These are phyloP conservation scores for Zygothrica quintamaculata DNA, from an alignment of 2,888 invertebrate genomes.

Conservation along the genomic window DNA sequence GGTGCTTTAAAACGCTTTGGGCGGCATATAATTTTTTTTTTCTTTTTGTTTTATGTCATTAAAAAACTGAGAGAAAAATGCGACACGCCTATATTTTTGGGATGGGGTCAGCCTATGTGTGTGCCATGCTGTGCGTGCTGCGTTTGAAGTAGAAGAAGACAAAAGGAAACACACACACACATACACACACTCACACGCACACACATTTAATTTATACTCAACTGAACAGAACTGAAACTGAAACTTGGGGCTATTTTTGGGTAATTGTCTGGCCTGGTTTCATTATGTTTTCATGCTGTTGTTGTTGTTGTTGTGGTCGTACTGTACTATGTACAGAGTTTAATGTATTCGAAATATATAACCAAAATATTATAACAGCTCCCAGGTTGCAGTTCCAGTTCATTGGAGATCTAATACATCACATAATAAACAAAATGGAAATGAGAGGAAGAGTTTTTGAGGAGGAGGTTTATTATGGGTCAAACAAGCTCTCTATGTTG, in stretches of 20 bases:
- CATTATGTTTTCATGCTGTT: no score
- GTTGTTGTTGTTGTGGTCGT: conserved; percentile 58
- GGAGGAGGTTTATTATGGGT: conserved; percentile 62
- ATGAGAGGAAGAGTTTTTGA: not conserved
- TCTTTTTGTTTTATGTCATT: conserved; percentile 1
- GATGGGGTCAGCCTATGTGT: no score
- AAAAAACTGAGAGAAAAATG: conserved; percentile 17
- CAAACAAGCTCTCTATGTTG: conserved; percentile 51
- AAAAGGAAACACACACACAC: no score
- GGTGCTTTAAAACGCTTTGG: conserved; percentile 17
- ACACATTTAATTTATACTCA: conserved; percentile 15
- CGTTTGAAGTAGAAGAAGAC: conserved; percentile 1
- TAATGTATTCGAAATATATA: conserved; percentile 24
- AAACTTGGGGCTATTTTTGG: conserved; percentile 52
- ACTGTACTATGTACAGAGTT: conserved; percentile 16
- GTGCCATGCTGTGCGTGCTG: not conserved
- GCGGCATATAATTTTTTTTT: conserved; percentile 16
- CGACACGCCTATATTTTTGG: conserved; percentile 40
- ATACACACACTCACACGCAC: no score
- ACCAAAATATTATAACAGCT: conserved; percentile 10
- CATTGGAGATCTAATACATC: conserved; percentile 53
- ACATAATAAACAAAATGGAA: no score
- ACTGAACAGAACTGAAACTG: conserved; percentile 22
- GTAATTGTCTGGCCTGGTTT: no score
- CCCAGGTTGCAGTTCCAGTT: conserved; percentile 54